Evolutionary conservation across 2,888 invertebrate species (phyloP).

Genomic region (Yponomeuta sedellus): DNA sequence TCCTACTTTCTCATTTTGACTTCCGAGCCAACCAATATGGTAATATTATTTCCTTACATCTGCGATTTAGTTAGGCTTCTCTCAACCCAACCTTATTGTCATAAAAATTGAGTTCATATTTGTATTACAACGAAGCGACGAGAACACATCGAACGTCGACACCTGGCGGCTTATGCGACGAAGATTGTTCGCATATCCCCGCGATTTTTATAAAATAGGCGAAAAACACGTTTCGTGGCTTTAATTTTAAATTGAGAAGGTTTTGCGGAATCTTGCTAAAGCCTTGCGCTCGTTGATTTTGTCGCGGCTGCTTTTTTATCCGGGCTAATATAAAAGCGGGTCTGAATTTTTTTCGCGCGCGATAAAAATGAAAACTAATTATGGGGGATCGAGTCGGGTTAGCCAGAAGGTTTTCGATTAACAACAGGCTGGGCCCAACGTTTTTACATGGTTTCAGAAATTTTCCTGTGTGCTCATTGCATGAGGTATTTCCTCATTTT

Average conservation of each 20-base stretch:
- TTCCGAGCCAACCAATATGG: too few relatives aligned
- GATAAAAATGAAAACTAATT: constrained; percentile 61
- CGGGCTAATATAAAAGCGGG: constrained; percentile 41
- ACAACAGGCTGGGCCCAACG: background rate
- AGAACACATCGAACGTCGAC: constrained; percentile 30
- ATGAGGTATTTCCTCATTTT: background rate
- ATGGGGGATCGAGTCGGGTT: constrained; percentile 41
- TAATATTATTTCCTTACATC: too few relatives aligned
- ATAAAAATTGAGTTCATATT: constrained; percentile 15
- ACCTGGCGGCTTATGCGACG: constrained; percentile 52
- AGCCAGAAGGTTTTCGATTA: constrained; percentile 22
- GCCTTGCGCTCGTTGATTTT: constrained; percentile 58
- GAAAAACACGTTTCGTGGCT: constrained; percentile 77
- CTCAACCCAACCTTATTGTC: background rate
- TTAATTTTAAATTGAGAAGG: constrained; percentile 77
- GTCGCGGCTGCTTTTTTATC: constrained; percentile 48
- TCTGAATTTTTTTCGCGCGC: constrained; percentile 51
- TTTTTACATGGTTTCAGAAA: background rate
- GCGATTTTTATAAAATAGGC: constrained; percentile 74
- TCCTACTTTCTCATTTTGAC: too few relatives aligned
- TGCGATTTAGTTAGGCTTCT: background rate
- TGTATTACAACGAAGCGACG: constrained; percentile 13
- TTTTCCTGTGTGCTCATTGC: background rate
- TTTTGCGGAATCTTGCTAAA: constrained; percentile 70
- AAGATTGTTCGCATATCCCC: constrained; percentile 71